Evolutionary conservation across 1,140 invertebrate species (phyloP), one percentile per base, ranked within the genome.

Genomic region (Penaeus indicus): DNA sequence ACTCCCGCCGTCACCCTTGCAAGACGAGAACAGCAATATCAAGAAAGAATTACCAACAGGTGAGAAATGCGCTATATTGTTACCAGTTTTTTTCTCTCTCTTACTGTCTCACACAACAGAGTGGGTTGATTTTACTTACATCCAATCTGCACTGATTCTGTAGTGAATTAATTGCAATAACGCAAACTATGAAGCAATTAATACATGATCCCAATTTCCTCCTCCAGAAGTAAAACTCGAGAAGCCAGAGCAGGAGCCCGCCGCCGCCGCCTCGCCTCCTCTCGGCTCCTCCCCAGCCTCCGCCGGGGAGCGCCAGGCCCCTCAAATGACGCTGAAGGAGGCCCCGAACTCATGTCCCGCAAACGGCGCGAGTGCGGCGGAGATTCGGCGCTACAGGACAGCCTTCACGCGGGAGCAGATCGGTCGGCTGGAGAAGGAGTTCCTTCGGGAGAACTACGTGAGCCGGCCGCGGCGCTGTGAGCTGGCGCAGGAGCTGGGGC

Each of bases 321-420:
- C 8, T 8, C 83, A 62, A 75, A n/a, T 62, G 72, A 42, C n/a
- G 69, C 21, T 21, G 62, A 81, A 69, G 77, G 75, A 79, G n/a
- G n/a, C n/a, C 22, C 19, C 13, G 78, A 22, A 22, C 27, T 25
- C 32, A 16, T 42, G n/a, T 13, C 54, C 32, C 8, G 38, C 22
- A 3, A 64, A 42, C 85, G 69, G 42, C 25, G 4, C 18, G 42
- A 27, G 25, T 3, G 62, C 62, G 22, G 54, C 85, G 21, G 85
- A 87, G 16, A 21, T 78, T 3, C 32, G 78, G 62, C 77, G 99
- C 78, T 99, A 99, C 92, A 94, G 99, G 42, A 99, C 99, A 0
- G 99, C 99, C 0, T 99, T 99, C 93, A 98, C 97, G 1, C 94
- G 98, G 47, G 98, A 99, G 92, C 99, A 99, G 93, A 93, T 99